These are phyloP conservation scores for Vanessa tameamea DNA, from an alignment of 1,140 invertebrate species.

Conservation along the genomic window DNA sequence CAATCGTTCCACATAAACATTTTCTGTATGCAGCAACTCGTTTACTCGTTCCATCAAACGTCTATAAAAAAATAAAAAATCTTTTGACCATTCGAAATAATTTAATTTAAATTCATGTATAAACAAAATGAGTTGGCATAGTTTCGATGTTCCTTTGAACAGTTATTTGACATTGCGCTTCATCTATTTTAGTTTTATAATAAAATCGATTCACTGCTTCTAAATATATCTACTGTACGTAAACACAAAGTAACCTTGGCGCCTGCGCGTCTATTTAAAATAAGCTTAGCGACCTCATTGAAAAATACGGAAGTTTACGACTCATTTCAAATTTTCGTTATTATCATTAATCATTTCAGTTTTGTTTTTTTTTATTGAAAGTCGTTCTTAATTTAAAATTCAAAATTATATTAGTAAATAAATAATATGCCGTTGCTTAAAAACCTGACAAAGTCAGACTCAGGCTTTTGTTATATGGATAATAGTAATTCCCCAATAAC, in stretches of 20 bases:
- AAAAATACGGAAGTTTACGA: slow-evolving; percentile 22
- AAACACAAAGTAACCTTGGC: slow-evolving; percentile 55
- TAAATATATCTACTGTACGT: slow-evolving; percentile 37
- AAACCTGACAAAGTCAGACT: neutral
- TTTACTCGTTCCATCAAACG: slow-evolving; percentile 74
- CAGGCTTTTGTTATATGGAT: neutral
- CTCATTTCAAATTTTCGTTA: slow-evolving; percentile 10
- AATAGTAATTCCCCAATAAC: slow-evolving; percentile 10
- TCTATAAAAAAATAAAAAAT: slow-evolving; percentile 50
- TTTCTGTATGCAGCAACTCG: slow-evolving; percentile 76
- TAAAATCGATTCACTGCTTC: neutral
- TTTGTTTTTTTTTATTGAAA: too few species aligned
- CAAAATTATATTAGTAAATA: neutral
- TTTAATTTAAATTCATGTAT: too few species aligned
- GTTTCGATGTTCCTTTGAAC: too few species aligned
- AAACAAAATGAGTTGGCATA: too few species aligned
- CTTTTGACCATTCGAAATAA: neutral
- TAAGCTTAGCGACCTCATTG: slow-evolving; percentile 28
- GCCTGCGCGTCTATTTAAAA: slow-evolving; percentile 43
- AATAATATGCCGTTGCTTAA: neutral
- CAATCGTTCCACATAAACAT: slow-evolving; percentile 73
- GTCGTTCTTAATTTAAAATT: neutral
- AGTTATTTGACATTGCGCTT: too few species aligned
- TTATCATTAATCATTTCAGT: neutral
- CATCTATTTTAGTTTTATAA: too few species aligned